Percentiles rank a stretch among this genome's conserved stretches.
Evolutionary conservation across 2,113 vertebrate species (phyloP).

Genomic region (Hemicordylus capensis): DNA sequence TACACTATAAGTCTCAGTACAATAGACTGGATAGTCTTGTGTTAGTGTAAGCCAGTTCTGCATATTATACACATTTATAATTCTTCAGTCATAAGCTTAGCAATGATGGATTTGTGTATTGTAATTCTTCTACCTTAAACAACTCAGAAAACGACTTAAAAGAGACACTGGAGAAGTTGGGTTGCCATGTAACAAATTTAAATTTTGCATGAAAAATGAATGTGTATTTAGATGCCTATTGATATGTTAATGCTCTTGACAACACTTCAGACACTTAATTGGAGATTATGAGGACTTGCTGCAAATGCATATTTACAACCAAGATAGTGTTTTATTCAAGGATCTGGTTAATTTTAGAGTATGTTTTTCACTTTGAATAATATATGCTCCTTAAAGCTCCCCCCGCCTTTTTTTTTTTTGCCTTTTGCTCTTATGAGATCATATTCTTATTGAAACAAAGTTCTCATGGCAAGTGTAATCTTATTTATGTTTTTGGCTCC

Average conservation of each 20-base stretch:
- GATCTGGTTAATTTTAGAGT: conserved; percentile 39
- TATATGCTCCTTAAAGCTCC: background rate
- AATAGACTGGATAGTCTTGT: background rate
- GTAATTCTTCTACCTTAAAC: conserved; percentile 13
- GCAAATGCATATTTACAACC: conserved; percentile 34
- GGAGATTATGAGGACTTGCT: conserved; percentile 40
- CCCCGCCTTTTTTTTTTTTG: background rate
- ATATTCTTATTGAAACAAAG: background rate
- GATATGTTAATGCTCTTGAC: conserved; percentile 46
- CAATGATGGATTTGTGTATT: background rate
- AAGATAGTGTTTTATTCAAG: conserved; percentile 40
- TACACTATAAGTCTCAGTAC: background rate
- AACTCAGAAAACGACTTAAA: background rate
- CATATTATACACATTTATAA: background rate
- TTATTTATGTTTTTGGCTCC: background rate
- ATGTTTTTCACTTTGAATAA: conserved; percentile 24
- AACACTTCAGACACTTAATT: conserved; percentile 39
- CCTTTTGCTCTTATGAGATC: background rate
- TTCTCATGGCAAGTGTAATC: background rate
- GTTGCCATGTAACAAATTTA: conserved; percentile 23
- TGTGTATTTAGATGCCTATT: conserved; percentile 38
- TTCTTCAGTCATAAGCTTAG: background rate
- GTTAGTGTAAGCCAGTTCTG: background rate
- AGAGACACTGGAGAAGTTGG: conserved; percentile 29
- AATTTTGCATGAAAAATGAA: conserved; percentile 47